phyloP scores from a whole-genome alignment of 2,888 invertebrate species.

The Xanthia icteritia region DNA sequence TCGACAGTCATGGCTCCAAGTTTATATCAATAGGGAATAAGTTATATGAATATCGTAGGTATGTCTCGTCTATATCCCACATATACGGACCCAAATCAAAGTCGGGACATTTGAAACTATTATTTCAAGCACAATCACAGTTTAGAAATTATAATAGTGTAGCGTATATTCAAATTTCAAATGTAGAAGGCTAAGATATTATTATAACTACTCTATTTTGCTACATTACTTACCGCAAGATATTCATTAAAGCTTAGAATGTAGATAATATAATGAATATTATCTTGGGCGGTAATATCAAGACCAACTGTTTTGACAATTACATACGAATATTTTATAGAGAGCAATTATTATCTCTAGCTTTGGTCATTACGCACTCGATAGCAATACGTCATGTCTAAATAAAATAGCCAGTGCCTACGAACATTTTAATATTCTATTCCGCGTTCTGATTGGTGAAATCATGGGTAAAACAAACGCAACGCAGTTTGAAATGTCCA shows the following conservation, averaged over 20 bases:
- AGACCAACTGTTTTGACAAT: slow-evolving; percentile 29
- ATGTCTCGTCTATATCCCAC: slow-evolving; percentile 4
- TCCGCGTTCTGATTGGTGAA: slow-evolving; percentile 26
- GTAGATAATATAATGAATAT: slow-evolving; percentile 12
- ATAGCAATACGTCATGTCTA: slow-evolving; percentile 24
- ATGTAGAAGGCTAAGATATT: slow-evolving; percentile 7
- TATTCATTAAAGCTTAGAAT: slow-evolving; percentile 3
- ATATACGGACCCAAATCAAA: slow-evolving; percentile 47
- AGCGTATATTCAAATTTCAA: slow-evolving; percentile 13
- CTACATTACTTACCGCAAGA: slow-evolving; percentile 26
- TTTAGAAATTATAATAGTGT: slow-evolving; percentile 30
- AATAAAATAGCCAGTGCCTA: slow-evolving; percentile 7
- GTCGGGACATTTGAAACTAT: slow-evolving; percentile 33
- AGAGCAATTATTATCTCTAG: slow-evolving; percentile 10
- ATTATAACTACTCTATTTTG: slow-evolving; percentile 35
- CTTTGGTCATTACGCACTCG: slow-evolving; percentile 39
- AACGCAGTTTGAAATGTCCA: slow-evolving; percentile 15
- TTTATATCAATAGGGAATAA: slow-evolving; percentile 26
- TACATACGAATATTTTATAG: slow-evolving; percentile 27
- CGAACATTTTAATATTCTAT: slow-evolving; percentile 16
- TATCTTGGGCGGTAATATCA: slow-evolving; percentile 2
- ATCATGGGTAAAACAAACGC: slow-evolving; percentile 29
- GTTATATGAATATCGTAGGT: slow-evolving; percentile 1
- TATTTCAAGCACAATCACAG: slow-evolving; percentile 34
- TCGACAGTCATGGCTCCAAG: slow-evolving; percentile 33